These are phyloP conservation scores for Caerostris extrusa DNA, from an alignment of 1,140 invertebrate species.

Conservation along the genomic window DNA sequence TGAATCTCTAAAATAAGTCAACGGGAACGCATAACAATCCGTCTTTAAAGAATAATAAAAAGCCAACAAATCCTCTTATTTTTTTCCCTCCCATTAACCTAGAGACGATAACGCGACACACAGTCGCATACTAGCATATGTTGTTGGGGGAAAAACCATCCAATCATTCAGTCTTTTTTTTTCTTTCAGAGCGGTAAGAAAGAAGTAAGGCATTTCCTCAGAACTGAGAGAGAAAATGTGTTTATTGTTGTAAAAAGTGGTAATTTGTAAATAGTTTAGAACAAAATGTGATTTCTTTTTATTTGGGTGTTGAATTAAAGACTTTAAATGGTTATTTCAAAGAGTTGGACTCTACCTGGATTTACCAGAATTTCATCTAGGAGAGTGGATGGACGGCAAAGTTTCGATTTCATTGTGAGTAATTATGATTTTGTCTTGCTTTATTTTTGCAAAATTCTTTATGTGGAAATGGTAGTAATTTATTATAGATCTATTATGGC, in stretches of 20 bases:
- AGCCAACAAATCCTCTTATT: not conserved
- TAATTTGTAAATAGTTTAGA: not conserved
- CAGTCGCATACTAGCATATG: not conserved
- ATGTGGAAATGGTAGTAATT: no score
- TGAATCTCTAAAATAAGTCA: constrained; percentile 14
- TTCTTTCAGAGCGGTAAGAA: not conserved
- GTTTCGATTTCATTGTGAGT: constrained; percentile 73
- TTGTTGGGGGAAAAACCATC: not conserved
- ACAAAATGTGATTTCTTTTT: not conserved
- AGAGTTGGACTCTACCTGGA: constrained; percentile 63
- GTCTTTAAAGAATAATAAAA: not conserved
- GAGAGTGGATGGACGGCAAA: constrained; percentile 36
- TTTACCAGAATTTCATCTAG: not conserved
- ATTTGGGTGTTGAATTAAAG: not conserved
- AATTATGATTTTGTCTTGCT: constrained; percentile 4
- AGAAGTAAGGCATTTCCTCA: not conserved
- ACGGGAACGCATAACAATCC: constrained; percentile 31
- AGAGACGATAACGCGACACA: constrained; percentile 6
- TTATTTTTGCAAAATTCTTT: not conserved
- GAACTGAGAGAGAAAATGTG: not conserved
- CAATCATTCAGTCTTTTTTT: constrained; percentile 19
- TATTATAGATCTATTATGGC: no score
- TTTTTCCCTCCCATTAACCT: constrained; percentile 37
- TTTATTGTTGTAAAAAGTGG: not conserved
- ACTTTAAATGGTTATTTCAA: constrained; percentile 64